Percentiles rank a stretch among this genome's conserved stretches.
These are phyloP conservation scores for Orthonyx spaldingii DNA, from an alignment of 2,113 vertebrate genomes.

Conservation along the genomic window DNA sequence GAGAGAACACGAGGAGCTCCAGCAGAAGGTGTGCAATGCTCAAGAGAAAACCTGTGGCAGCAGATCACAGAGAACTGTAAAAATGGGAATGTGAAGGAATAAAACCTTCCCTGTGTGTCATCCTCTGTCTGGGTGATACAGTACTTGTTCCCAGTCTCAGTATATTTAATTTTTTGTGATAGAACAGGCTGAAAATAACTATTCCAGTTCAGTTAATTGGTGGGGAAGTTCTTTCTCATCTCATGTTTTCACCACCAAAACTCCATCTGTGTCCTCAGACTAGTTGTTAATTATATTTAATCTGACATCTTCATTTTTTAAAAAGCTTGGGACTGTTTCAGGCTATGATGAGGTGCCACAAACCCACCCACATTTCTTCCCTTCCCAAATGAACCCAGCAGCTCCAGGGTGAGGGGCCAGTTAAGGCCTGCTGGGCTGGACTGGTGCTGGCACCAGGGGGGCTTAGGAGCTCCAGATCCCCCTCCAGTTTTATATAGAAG, in stretches of 20 bases:
- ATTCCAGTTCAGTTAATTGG: neutral
- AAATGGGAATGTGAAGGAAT: neutral
- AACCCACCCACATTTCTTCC: neutral
- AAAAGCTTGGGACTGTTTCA: neutral
- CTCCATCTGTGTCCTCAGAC: neutral
- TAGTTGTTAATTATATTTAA: neutral
- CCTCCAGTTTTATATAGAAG: neutral
- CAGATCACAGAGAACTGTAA: neutral
- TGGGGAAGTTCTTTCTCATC: neutral
- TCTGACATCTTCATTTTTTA: neutral
- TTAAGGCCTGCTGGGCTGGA: neutral
- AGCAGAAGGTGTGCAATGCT: constrained; percentile 74
- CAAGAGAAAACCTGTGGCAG: neutral
- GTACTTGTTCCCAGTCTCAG: neutral
- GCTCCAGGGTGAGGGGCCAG: neutral
- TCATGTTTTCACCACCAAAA: neutral
- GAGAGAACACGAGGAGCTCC: constrained; percentile 70
- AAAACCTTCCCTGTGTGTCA: neutral
- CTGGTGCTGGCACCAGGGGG: neutral
- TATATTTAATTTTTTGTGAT: neutral
- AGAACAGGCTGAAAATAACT: neutral
- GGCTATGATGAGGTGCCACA: neutral
- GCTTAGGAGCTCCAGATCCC: neutral
- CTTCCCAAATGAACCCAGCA: neutral
- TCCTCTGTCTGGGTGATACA: neutral